These are phyloP conservation scores for Brachyalestes nurse DNA, from an alignment of 2,797 vertebrate species.

Conservation along the genomic window DNA sequence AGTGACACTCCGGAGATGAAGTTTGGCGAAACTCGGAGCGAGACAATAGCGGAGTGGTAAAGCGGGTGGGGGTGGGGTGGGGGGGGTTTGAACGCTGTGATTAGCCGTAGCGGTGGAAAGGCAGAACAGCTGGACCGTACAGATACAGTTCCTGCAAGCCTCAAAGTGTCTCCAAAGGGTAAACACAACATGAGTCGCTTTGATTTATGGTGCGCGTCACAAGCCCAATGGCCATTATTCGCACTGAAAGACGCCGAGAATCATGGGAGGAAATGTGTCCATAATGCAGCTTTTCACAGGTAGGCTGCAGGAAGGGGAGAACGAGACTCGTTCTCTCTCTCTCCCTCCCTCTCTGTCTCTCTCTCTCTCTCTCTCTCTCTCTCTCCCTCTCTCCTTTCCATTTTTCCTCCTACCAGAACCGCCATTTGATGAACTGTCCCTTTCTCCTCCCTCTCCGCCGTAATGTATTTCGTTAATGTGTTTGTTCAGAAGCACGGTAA, in stretches of 20 bases:
- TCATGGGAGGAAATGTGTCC: slow-evolving; percentile 68
- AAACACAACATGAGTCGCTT: slow-evolving; percentile 75
- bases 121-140: slow-evolving; percentile 74
- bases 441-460: slow-evolving; percentile 23
- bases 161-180: slow-evolving; percentile 68
- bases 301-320: slow-evolving; percentile 51
- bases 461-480: slow-evolving; percentile 53
- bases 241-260: slow-evolving; percentile 66
- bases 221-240: slow-evolving; percentile 73
- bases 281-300: slow-evolving; percentile 68
- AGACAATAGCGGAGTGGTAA: slow-evolving; percentile 56
- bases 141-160: slow-evolving; percentile 80
- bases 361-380: too few relatives aligned
- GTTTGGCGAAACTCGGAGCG: slow-evolving; percentile 46
- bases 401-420: slow-evolving; percentile 20
- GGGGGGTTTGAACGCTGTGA: slow-evolving; percentile 69
- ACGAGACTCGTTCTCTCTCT: slow-evolving; percentile 9
- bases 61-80: background rate
- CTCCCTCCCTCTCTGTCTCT: too few relatives aligned
- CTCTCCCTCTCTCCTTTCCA: too few relatives aligned
- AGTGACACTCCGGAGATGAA: slow-evolving; percentile 39
- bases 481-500: slow-evolving; percentile 63
- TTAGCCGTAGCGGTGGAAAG: slow-evolving; percentile 65
- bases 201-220: slow-evolving; percentile 80
- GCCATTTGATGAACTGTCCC: slow-evolving; percentile 59